phyloP scores from a whole-genome alignment of 1,140 invertebrate genomes.

The Drosophila quadrilineata region DNA sequence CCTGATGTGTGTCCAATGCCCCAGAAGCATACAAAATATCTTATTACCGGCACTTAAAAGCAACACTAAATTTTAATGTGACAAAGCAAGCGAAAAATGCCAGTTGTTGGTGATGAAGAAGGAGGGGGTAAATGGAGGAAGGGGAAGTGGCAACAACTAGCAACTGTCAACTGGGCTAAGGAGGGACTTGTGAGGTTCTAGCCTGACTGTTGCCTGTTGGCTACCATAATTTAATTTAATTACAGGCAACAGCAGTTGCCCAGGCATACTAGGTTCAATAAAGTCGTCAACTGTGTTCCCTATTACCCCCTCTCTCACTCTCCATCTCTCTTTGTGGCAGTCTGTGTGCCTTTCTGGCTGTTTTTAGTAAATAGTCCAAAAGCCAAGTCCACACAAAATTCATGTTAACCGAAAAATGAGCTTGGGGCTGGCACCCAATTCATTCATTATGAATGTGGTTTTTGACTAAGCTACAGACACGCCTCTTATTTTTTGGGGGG shows the following conservation, averaged over 20 bases:
- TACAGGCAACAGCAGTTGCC: constrained; percentile 36
- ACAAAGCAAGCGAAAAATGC: constrained; percentile 30
- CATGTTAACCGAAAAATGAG: constrained; percentile 13
- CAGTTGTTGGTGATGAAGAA: not conserved
- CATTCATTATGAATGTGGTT: constrained; percentile 36
- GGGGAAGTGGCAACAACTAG: not conserved
- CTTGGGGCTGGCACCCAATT: constrained; percentile 1
- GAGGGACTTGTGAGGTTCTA: not conserved
- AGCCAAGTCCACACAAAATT: constrained; percentile 23
- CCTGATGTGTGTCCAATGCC: constrained; percentile 30
- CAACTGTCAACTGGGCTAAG: no score
- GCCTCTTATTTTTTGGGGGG: not conserved
- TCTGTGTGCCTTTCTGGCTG: not conserved
- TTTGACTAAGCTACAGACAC: not conserved
- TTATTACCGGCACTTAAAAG: constrained; percentile 51
- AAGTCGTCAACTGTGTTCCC: constrained; percentile 33
- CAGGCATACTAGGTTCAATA: constrained; percentile 43
- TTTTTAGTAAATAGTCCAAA: constrained; percentile 17
- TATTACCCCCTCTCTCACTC: not conserved
- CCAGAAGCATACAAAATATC: constrained; percentile 47
- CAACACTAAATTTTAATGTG: constrained; percentile 48
- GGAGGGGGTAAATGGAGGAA: not conserved
- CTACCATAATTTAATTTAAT: constrained; percentile 49
- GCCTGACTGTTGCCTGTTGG: not conserved
- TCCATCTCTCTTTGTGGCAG: not conserved